These are phyloP conservation scores for Drosophila colorata DNA, from an alignment of 2,888 invertebrate genomes.

Conservation along the genomic window DNA sequence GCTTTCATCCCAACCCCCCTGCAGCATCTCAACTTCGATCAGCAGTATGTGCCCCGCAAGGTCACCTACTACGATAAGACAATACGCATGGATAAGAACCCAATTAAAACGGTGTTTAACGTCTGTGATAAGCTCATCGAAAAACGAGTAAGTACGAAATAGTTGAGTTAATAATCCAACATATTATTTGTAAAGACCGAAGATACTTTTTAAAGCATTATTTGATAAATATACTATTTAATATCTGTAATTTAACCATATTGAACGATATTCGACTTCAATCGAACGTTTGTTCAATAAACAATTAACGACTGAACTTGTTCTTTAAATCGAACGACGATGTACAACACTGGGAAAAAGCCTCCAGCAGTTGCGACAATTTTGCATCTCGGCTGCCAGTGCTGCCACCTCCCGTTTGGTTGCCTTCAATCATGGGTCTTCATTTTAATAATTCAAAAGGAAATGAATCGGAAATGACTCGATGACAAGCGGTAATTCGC, in stretches of 20 bases:
- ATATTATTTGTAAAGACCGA: too few species aligned
- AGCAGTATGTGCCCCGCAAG: conserved; percentile 92
- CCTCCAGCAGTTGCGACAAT: background rate
- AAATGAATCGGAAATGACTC: conserved; percentile 72
- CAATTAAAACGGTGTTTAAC: conserved; percentile 96
- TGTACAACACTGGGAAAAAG: background rate
- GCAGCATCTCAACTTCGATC: conserved; percentile 94
- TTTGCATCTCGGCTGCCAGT: conserved; percentile 8
- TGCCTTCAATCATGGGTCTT: conserved; percentile 17
- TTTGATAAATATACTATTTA: too few species aligned
- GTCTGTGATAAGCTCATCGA: conserved; percentile 97
- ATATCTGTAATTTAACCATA: too few species aligned
- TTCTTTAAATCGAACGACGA: background rate
- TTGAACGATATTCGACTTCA: too few species aligned
- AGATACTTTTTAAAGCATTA: too few species aligned
- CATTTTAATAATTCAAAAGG: conserved; percentile 73
- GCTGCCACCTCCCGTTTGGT: conserved; percentile 19
- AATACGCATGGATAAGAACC: conserved; percentile 97
- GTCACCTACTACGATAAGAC: conserved; percentile 95
- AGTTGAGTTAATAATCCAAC: too few species aligned
- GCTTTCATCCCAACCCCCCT: background rate
- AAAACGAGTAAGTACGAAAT: conserved; percentile 88
- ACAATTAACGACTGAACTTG: background rate
- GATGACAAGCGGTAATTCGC: conserved; percentile 74
- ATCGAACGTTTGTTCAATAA: background rate